Percentiles rank a stretch among this genome's conserved stretches.
Evolutionary conservation across 1,140 invertebrate species (phyloP).

Genomic region (Himalopsyche phryganea): DNA sequence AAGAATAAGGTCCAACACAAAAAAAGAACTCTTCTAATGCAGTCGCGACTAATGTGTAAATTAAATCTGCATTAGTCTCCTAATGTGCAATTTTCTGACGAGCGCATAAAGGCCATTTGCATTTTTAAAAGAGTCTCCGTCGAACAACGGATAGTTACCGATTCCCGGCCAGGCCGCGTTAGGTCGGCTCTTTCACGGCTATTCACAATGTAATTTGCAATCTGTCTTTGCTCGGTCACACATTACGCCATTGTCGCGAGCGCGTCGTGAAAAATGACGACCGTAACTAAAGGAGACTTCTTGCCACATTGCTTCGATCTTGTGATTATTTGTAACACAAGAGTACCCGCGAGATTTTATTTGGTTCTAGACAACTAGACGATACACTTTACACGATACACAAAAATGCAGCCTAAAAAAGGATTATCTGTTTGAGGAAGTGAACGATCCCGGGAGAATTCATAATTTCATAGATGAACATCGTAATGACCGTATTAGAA

Average conservation of each 20-base stretch:
- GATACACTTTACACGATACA: too few species aligned
- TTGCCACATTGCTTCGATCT: not conserved
- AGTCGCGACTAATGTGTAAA: slow-evolving; percentile 26
- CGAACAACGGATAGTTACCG: slow-evolving; percentile 25
- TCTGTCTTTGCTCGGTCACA: slow-evolving; percentile 34
- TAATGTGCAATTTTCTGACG: slow-evolving; percentile 27
- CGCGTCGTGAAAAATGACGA: slow-evolving; percentile 20
- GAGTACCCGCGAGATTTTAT: too few species aligned
- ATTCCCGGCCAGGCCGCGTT: too few species aligned
- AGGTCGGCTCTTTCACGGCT: slow-evolving; percentile 27
- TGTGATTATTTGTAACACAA: too few species aligned
- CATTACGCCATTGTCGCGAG: slow-evolving; percentile 30
- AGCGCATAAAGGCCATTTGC: slow-evolving; percentile 23
- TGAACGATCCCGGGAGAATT: too few species aligned
- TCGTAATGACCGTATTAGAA: too few species aligned
- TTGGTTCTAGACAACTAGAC: too few species aligned
- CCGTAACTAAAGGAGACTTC: slow-evolving; percentile 9
- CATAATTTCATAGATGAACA: too few species aligned
- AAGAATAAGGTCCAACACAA: too few species aligned
- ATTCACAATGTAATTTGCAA: slow-evolving; percentile 30
- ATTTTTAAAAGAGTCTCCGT: slow-evolving; percentile 1
- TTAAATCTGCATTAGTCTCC: slow-evolving; percentile 32
- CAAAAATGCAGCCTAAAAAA: too few species aligned
- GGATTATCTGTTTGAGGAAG: too few species aligned
- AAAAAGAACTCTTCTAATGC: too few species aligned